Base-by-base conservation (phyloP, 2,113 vertebrate genomes). In the Datnioides undecimradiatus region DNA sequence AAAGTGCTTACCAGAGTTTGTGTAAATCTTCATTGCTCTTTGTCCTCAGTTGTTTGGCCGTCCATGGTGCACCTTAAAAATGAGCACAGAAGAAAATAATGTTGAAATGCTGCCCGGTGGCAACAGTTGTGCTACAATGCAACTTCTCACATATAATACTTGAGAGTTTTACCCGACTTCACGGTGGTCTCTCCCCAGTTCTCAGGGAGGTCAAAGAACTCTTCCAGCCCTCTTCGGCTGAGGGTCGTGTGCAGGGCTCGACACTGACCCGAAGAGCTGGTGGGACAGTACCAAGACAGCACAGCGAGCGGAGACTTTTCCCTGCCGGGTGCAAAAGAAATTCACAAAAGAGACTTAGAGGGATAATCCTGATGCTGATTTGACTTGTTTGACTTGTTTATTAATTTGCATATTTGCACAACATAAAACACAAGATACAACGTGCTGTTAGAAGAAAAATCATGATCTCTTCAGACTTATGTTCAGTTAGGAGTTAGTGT, bases 11-110 rank as follows among this genome's bases (percentile, higher is more conserved):
- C 98, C 98, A 99, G 34, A 99, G 96, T 87, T 98, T 99, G 93
- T 99, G 98, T 68, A 99, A 93, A 80, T 99, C 98, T 93, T 98
- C 96, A 34, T 95, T 98, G 79, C 97, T 98, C 92, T 99, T 99
- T 38, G 94, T 91, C 86, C 98, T 95, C 41, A 99, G 92, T 12
- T 96, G 97, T 81, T 95, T 96, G 76, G 95, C 93, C 1, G 96
- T 96, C 98, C 98, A 99, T 0, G 97, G 93, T 82, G 96, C 96
- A 48, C 97, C 98, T 99, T 12, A 5, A 71, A 72, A 34, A 70
- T 34, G 2, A 84, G 12, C 6, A 86, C 7, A 23, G n/a, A 34
- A 34, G 10, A 2, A 55, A 29, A 25, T 8, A 3, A 41, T 21
- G 17, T 17, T 51, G 3, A 70, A 59, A 59, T 5, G 4, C 21